phyloP scores from a whole-genome alignment of 2,797 vertebrate species.

The Cheirogaleus major region DNA sequence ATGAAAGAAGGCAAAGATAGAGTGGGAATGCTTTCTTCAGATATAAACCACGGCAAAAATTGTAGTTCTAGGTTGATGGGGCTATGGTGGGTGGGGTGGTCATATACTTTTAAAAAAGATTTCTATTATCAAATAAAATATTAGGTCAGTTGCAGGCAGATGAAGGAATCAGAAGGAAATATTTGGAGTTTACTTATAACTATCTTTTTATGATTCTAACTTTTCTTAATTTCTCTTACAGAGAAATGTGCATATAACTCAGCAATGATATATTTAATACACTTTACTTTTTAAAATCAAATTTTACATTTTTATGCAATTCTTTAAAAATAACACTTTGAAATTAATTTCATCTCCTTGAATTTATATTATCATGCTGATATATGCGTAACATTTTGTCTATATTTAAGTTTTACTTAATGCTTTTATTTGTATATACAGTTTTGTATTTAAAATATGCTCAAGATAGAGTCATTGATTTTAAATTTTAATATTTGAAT shows the following conservation, averaged over 20 bases:
- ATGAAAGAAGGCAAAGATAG: not conserved
- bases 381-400: not conserved
- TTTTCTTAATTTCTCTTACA: conserved; percentile 36
- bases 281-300: conserved; percentile 35
- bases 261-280: not conserved
- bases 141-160: not conserved
- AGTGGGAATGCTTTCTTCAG: conserved; percentile 11
- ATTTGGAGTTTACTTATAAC: not conserved
- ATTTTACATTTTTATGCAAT: not conserved
- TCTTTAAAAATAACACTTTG: conserved; percentile 47
- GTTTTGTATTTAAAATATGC: conserved; percentile 21
- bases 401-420: conserved; percentile 17
- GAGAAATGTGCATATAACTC: not conserved
- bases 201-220: not conserved
- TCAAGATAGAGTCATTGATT: not conserved
- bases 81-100: not conserved
- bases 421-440: not conserved
- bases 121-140: not conserved
- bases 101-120: not conserved
- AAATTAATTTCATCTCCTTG: not conserved
- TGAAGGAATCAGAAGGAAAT: not conserved
- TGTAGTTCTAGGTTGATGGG: not conserved
- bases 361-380: conserved; percentile 15
- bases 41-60: not conserved
- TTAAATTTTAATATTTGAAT: not conserved